phyloP scores from a whole-genome alignment of 2,797 vertebrate species.

The Phylloscopus collybita region DNA sequence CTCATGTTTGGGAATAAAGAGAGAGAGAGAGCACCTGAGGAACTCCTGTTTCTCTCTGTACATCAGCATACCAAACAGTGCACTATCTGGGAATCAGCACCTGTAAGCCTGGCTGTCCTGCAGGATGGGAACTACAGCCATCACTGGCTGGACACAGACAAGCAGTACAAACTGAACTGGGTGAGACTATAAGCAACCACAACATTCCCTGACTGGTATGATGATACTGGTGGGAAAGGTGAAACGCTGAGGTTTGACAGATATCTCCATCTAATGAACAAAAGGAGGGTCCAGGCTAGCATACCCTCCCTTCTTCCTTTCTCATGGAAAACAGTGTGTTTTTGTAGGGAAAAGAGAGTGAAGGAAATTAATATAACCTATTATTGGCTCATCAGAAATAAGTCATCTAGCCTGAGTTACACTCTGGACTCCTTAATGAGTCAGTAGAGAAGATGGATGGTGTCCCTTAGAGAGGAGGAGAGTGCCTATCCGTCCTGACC shows the following conservation, averaged over 20 bases:
- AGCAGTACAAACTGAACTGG: not conserved
- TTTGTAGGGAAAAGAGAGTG: not conserved
- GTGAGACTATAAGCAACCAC: not conserved
- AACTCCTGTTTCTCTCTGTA: not conserved
- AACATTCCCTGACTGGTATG: not conserved
- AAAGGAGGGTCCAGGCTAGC: not conserved
- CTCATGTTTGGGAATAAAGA: slow-evolving; percentile 25
- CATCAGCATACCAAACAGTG: not conserved
- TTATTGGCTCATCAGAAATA: not conserved
- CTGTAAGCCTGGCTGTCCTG: rapidly evolving
- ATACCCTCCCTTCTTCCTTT: not conserved
- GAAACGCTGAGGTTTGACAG: not conserved
- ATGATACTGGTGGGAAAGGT: not conserved
- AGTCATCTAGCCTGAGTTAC: not conserved
- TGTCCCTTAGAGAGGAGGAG: not conserved
- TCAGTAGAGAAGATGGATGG: not conserved
- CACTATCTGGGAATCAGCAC: not conserved
- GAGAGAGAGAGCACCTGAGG: not conserved
- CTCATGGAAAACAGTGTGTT: not conserved
- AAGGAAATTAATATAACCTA: not conserved
- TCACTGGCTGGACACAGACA: not conserved
- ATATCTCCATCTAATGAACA: not conserved
- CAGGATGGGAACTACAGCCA: not conserved
- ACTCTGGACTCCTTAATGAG: not conserved
- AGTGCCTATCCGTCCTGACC: not conserved